phyloP scores from a whole-genome alignment of 2,113 vertebrate genomes.

The Trochalopteron elliotii region DNA sequence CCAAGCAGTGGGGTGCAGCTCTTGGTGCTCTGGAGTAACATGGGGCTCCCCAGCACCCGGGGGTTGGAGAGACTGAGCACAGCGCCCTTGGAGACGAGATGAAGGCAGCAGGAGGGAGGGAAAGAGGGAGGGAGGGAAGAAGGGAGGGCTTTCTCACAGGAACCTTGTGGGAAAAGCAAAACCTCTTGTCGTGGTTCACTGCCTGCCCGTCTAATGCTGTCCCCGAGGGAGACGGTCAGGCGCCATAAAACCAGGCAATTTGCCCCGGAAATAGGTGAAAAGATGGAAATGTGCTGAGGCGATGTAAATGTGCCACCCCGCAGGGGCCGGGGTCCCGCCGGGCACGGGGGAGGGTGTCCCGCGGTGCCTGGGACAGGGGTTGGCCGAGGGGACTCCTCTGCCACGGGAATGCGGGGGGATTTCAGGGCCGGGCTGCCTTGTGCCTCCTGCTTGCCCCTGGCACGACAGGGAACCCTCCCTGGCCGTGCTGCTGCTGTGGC shows the following conservation, averaged over 20 bases:
- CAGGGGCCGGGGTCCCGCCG: accelerated
- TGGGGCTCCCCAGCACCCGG: background rate
- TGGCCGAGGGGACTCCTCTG: accelerated
- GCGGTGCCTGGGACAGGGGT: accelerated
- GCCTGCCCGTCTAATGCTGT: background rate
- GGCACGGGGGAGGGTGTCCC: background rate
- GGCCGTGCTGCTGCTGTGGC: background rate
- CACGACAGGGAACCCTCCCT: accelerated
- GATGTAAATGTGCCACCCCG: background rate
- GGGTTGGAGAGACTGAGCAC: background rate
- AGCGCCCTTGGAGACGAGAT: background rate
- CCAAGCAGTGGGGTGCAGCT: accelerated
- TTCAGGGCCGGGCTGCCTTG: no score
- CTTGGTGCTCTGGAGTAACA: accelerated
- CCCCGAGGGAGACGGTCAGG: constrained; percentile 3
- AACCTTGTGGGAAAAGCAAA: constrained; percentile 36
- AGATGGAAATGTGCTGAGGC: background rate
- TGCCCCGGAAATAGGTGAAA: background rate
- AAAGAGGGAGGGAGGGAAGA: background rate
- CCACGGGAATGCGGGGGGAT: accelerated
- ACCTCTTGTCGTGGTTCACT: constrained; percentile 28
- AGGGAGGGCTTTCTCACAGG: background rate
- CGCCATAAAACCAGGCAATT: background rate
- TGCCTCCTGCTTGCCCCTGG: accelerated
- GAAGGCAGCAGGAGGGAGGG: background rate